Conservation (phyloP, 1,140 invertebrate genomes). For the Drosophila ercepeae region DNA sequence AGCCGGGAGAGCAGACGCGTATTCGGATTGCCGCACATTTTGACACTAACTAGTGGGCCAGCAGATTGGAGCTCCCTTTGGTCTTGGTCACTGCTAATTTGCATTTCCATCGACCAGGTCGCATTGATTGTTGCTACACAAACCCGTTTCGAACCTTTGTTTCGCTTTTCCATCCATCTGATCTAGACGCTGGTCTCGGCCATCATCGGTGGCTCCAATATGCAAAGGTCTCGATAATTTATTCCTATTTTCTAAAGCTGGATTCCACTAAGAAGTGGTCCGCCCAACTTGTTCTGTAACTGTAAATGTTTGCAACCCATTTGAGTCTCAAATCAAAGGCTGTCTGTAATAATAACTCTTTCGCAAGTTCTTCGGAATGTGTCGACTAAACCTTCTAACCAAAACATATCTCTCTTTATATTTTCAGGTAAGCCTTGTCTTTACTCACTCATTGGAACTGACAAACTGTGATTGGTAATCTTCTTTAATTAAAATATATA, state of each 20-base stretch:
- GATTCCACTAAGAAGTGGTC: conserved; percentile 7
- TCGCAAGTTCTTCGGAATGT: conserved; percentile 31
- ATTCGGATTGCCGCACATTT: conserved; percentile 80
- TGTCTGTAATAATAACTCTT: conserved; percentile 3
- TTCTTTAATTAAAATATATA: too few species aligned
- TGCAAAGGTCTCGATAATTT: conserved; percentile 68
- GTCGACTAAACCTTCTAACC: conserved; percentile 9
- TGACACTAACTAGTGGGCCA: conserved; percentile 43
- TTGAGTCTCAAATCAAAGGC: not conserved
- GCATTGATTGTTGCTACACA: conserved; percentile 24
- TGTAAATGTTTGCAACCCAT: conserved; percentile 48
- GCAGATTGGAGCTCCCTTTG: not conserved
- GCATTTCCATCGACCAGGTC: conserved; percentile 45
- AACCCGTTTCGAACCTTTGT: conserved; percentile 65
- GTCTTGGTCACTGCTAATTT: conserved; percentile 52
- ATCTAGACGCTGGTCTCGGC: conserved; percentile 5
- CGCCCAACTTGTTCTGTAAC: conserved; percentile 34
- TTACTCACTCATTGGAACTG: not conserved
- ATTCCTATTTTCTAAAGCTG: conserved; percentile 52
- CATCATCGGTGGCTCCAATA: conserved; percentile 56
- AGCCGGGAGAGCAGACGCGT: conserved; percentile 74
- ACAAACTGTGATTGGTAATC: not conserved
- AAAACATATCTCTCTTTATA: conserved; percentile 13
- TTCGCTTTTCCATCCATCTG: conserved; percentile 18
- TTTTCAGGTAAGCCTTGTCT: conserved; percentile 41